Percentiles rank a stretch among this genome's conserved stretches.
Evolutionary conservation across 2,797 vertebrate species (phyloP).

Genomic region (Chiloscyllium punctatum): DNA sequence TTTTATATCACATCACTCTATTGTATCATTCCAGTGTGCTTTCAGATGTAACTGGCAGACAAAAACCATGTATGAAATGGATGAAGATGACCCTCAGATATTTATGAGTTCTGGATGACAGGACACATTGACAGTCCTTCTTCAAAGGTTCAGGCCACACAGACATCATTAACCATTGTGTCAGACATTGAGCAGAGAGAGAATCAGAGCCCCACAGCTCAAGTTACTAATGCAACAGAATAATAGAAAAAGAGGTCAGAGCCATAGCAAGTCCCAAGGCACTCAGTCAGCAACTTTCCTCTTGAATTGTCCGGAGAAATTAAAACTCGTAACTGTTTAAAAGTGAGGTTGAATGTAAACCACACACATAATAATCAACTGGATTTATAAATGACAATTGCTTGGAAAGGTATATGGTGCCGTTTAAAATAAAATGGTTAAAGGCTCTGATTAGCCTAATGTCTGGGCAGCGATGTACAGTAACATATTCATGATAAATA

Average conservation of each 20-base stretch:
- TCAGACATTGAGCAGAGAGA: neutral
- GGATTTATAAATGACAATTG: neutral
- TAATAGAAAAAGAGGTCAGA: neutral
- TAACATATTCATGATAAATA: too few relatives aligned
- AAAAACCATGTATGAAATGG: neutral
- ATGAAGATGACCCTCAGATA: too few relatives aligned
- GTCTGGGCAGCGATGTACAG: too few relatives aligned
- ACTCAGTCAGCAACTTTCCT: neutral
- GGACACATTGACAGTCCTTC: neutral
- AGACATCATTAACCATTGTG: neutral
- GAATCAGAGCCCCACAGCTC: neutral
- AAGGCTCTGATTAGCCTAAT: neutral
- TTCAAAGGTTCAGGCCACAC: neutral
- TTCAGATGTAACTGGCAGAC: neutral
- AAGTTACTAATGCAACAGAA: neutral
- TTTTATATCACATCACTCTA: neutral
- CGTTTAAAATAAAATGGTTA: neutral
- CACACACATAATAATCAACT: neutral
- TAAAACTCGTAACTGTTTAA: neutral
- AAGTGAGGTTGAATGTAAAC: neutral
- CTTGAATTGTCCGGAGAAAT: neutral
- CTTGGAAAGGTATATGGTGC: neutral
- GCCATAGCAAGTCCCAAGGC: neutral
- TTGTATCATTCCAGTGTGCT: neutral
- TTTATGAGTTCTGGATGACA: neutral